phyloP scores from a whole-genome alignment of 2,797 vertebrate genomes.

The Anguilla marmorata region DNA sequence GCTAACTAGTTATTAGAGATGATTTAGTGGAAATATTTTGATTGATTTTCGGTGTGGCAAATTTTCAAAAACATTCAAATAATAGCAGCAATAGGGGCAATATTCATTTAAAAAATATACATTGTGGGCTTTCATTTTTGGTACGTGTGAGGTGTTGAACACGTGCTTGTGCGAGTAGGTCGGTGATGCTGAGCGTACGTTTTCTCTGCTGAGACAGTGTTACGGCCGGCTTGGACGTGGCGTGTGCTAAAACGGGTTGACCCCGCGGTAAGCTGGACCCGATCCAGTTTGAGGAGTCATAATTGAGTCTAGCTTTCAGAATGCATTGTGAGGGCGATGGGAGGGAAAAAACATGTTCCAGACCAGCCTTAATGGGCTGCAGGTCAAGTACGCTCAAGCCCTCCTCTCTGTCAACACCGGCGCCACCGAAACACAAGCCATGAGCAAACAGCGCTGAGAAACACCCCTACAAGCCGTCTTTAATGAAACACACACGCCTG shows the following conservation, averaged over 20 bases:
- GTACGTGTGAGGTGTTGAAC: neutral
- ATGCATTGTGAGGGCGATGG: slow-evolving; percentile 40
- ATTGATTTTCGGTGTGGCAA: neutral
- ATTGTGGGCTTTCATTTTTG: neutral
- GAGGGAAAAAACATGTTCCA: slow-evolving; percentile 57
- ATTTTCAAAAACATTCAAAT: neutral
- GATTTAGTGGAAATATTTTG: neutral
- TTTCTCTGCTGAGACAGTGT: slow-evolving; percentile 41
- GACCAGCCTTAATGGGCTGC: slow-evolving; percentile 50
- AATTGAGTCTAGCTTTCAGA: slow-evolving; percentile 41
- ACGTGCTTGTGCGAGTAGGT: neutral
- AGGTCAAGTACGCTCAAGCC: slow-evolving; percentile 51
- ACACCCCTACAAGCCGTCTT: slow-evolving; percentile 17
- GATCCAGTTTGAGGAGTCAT: slow-evolving; percentile 45
- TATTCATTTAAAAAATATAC: neutral
- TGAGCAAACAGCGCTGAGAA: slow-evolving; percentile 14
- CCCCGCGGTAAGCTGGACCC: slow-evolving; percentile 45
- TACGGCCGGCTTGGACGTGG: slow-evolving; percentile 33
- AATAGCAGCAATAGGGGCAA: neutral
- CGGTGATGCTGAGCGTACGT: neutral
- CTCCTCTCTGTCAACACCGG: slow-evolving; percentile 43
- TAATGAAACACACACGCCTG: neutral
- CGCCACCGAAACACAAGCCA: slow-evolving; percentile 34
- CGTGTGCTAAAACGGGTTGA: slow-evolving; percentile 44
- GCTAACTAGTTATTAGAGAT: neutral